phyloP scores from a whole-genome alignment of 2,797 vertebrate genomes.

The Cottoperca gobio region DNA sequence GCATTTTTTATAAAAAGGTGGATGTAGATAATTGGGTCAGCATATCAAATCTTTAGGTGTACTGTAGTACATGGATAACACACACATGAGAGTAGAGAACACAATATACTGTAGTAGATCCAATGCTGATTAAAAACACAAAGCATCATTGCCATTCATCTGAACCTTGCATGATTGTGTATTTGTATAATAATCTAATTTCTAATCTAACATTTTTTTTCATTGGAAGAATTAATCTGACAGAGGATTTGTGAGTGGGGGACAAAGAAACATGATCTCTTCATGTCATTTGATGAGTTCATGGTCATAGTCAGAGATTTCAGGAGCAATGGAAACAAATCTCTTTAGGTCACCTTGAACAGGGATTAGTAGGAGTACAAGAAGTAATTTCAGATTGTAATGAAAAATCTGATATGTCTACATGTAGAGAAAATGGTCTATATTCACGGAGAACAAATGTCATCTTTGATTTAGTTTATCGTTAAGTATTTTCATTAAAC shows the following conservation, averaged over 20 bases:
- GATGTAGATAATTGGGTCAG: background rate
- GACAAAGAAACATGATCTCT: slow-evolving; percentile 40
- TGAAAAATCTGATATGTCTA: background rate
- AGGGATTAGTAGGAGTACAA: slow-evolving; percentile 34
- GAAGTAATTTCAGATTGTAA: slow-evolving; percentile 16
- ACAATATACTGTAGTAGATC: slow-evolving; percentile 3
- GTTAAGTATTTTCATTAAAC: background rate
- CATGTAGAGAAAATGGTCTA: background rate
- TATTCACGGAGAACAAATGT: background rate
- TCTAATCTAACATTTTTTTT: slow-evolving; percentile 43
- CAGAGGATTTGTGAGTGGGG: slow-evolving; percentile 42
- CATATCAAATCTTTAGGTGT: background rate
- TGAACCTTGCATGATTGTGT: slow-evolving; percentile 27
- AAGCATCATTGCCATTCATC: slow-evolving; percentile 5
- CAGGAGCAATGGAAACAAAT: slow-evolving; percentile 25
- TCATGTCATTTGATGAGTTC: slow-evolving; percentile 49
- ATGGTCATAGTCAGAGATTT: slow-evolving; percentile 39
- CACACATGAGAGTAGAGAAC: background rate
- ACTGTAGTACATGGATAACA: background rate
- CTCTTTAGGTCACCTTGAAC: slow-evolving; percentile 47
- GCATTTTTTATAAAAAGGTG: background rate
- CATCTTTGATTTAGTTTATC: background rate
- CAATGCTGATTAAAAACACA: slow-evolving; percentile 25
- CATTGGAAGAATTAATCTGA: slow-evolving; percentile 51
- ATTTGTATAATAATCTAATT: slow-evolving; percentile 38